Percentiles rank a stretch among this genome's conserved stretches.
These are phyloP conservation scores for Trachelus stipa DNA, from an alignment of 2,888 invertebrate species.

Conservation along the genomic window DNA sequence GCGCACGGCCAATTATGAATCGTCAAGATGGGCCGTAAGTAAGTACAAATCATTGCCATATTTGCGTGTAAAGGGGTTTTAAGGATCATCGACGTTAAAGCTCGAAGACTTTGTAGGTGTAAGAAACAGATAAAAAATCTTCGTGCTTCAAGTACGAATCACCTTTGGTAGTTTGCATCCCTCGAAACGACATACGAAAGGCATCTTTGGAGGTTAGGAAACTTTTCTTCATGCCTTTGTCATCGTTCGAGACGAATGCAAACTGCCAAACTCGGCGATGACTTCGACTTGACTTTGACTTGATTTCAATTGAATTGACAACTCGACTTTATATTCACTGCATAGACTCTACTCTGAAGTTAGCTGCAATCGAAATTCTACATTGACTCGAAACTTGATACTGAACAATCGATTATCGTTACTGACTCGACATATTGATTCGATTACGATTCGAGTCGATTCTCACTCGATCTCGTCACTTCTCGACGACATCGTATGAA, in stretches of 20 bases:
- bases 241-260: not conserved
- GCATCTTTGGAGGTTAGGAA: not conserved
- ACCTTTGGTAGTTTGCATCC: not conserved
- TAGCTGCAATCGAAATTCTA: not conserved
- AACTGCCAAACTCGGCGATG: not conserved
- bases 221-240: not conserved
- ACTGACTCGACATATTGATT: not conserved
- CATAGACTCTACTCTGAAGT: not conserved
- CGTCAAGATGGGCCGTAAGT: not conserved
- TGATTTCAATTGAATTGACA: not conserved
- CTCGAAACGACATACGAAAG: not conserved
- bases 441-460: not conserved
- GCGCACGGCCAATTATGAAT: not conserved
- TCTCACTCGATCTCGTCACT: not conserved
- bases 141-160: not conserved
- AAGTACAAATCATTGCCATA: not conserved
- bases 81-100: not conserved
- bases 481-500: not conserved
- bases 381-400: not conserved
- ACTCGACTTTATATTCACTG: not conserved
- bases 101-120: not conserved
- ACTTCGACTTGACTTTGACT: not conserved
- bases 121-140: not conserved
- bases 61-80: not conserved
- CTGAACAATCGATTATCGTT: too few relatives aligned